Percentiles rank a stretch among this genome's conserved stretches.
Conservation (phyloP, 2,888 invertebrate genomes). For the Sarcophaga carnaria region DNA sequence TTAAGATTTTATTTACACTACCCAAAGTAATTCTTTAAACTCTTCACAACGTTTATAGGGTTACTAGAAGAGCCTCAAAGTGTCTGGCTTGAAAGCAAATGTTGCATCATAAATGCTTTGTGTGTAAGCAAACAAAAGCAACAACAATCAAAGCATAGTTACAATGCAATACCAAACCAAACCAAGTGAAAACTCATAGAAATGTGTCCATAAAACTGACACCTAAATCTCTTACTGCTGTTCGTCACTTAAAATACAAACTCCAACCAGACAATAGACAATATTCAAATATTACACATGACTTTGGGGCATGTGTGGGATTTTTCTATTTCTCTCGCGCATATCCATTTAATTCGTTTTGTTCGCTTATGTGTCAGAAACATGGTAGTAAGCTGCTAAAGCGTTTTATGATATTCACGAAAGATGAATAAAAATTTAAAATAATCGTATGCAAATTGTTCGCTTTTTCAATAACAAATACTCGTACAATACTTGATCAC, state of each 20-base stretch:
- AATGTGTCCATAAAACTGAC: constrained; percentile 65
- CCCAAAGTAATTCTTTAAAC: too few species aligned
- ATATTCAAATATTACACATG: constrained; percentile 59
- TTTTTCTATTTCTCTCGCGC: constrained; percentile 15
- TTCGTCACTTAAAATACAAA: constrained; percentile 59
- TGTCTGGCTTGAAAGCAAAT: constrained; percentile 32
- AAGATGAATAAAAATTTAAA: constrained; percentile 68
- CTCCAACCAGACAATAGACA: constrained; percentile 3
- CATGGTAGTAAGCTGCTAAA: constrained; percentile 59
- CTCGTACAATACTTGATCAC: not conserved
- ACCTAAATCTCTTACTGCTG: constrained; percentile 62
- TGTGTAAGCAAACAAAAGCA: constrained; percentile 6
- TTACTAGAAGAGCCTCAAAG: not conserved
- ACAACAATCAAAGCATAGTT: not conserved
- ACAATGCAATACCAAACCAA: not conserved
- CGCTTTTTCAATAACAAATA: constrained; percentile 23
- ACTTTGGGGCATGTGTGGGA: constrained; percentile 54
- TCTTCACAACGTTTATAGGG: not conserved
- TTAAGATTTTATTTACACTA: too few species aligned
- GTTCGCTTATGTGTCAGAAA: constrained; percentile 24
- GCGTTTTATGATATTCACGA: constrained; percentile 67
- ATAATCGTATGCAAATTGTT: constrained; percentile 68
- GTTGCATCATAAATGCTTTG: constrained; percentile 61
- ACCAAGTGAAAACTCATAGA: constrained; percentile 40
- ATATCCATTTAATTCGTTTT: constrained; percentile 30